Conservation (phyloP, 2,113 vertebrate genomes). For the Ploceus nigricollis region DNA sequence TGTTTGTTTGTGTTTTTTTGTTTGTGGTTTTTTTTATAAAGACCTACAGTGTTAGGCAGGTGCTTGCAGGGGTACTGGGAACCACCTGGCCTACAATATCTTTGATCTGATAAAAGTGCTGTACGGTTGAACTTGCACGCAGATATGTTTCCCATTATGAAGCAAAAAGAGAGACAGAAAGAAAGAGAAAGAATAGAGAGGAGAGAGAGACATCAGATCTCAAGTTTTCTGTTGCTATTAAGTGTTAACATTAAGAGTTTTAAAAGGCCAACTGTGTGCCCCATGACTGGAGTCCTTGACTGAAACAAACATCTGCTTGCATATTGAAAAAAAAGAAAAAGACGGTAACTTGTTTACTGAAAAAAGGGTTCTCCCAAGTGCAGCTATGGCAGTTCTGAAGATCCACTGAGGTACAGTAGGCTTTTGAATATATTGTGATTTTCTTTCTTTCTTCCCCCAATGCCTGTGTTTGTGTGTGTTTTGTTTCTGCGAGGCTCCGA, state of each 20-base stretch:
- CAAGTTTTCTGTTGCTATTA: constrained; percentile 75
- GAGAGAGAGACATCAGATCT: constrained; percentile 61
- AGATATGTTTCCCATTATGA: constrained; percentile 78
- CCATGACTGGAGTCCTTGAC: constrained; percentile 69
- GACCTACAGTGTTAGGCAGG: constrained; percentile 73
- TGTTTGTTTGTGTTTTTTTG: not conserved
- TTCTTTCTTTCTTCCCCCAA: constrained; percentile 47
- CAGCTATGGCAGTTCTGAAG: constrained; percentile 79
- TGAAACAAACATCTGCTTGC: constrained; percentile 78
- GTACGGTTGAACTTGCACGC: constrained; percentile 81
- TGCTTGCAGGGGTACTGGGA: constrained; percentile 34
- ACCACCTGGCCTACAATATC: constrained; percentile 44
- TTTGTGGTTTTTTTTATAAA: constrained; percentile 21
- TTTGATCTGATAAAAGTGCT: constrained; percentile 77
- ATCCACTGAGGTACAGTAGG: constrained; percentile 88
- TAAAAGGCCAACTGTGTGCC: constrained; percentile 75
- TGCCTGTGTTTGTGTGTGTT: not conserved
- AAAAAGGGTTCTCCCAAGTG: constrained; percentile 75
- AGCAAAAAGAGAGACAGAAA: constrained; percentile 63
- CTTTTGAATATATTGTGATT: constrained; percentile 71
- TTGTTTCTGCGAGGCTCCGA: not conserved
- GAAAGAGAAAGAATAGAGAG: constrained; percentile 8
- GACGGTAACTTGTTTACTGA: constrained; percentile 70
- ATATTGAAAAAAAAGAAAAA: constrained; percentile 72
- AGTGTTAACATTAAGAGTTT: constrained; percentile 74